Conservation (phyloP, 1,140 invertebrate genomes). For the Drosophila nebulosa region DNA sequence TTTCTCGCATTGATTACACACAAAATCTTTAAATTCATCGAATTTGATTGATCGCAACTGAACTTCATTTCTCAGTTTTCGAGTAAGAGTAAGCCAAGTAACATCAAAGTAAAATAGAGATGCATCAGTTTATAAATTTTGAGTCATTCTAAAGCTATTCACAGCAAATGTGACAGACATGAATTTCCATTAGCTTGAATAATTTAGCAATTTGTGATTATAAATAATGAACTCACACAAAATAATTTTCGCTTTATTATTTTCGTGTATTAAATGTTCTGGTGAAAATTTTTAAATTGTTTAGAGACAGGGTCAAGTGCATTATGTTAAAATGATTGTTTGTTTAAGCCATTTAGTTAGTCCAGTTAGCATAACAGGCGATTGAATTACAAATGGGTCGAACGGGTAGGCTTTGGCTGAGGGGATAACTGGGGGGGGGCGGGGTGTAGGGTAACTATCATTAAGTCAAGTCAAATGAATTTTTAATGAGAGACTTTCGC, state of each 20-base stretch:
- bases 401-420: neutral
- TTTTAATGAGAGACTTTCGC: conserved; percentile 32
- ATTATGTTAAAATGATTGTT: neutral
- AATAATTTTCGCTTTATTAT: neutral
- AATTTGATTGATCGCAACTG: neutral
- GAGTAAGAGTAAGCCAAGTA: neutral
- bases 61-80: neutral
- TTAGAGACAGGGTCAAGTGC: neutral
- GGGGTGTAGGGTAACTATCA: neutral
- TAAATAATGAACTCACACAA: neutral
- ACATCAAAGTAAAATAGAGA: too few species aligned
- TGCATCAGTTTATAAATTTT: too few species aligned
- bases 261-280: neutral
- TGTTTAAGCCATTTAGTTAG: conserved; percentile 15
- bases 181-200: too few species aligned
- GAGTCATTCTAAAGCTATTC: too few species aligned
- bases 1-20: conserved; percentile 28
- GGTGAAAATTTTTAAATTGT: neutral
- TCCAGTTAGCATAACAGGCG: conserved; percentile 4
- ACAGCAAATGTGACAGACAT: too few species aligned
- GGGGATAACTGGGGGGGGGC: neutral
- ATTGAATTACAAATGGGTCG: conserved; percentile 51
- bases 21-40: conserved; percentile 63
- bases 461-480: conserved; percentile 35
- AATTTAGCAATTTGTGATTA: neutral